A percentile compares a stretch with the other conserved stretches of the same genome.
These are phyloP conservation scores for Ceraclea dissimilis DNA, from an alignment of 2,888 invertebrate genomes.

Conservation along the genomic window DNA sequence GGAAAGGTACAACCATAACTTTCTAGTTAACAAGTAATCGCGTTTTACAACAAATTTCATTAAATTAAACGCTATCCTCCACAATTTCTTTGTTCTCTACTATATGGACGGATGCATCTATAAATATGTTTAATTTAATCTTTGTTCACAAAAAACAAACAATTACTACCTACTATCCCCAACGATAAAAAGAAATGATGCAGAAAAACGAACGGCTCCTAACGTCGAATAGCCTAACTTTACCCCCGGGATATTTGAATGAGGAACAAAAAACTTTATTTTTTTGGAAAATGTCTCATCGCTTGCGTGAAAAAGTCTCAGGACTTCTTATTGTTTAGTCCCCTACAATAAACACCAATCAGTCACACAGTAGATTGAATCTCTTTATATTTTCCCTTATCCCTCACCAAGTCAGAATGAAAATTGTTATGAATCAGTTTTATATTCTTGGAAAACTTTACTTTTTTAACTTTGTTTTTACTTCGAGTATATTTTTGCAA, in stretches of 20 bases:
- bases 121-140: constrained; percentile 10
- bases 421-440: neutral
- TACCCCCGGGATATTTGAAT: neutral
- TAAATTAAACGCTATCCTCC: too few relatives aligned
- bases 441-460: neutral
- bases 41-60: too few relatives aligned
- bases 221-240: constrained; percentile 1
- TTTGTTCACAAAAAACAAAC: constrained; percentile 10
- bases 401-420: neutral
- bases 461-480: too few relatives aligned
- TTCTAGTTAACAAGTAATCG: too few relatives aligned
- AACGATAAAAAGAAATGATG: constrained; percentile 11
- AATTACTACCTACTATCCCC: constrained; percentile 3
- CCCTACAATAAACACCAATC: neutral
- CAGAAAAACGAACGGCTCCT: constrained; percentile 7
- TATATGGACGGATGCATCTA: too few relatives aligned
- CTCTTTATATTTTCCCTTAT: neutral
- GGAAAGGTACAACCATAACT: too few relatives aligned
- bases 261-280: neutral
- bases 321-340: neutral
- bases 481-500: too few relatives aligned
- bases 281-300: neutral
- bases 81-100: too few relatives aligned
- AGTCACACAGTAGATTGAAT: neutral
- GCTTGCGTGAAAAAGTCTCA: neutral